Evolutionary conservation across 2,888 invertebrate genomes (phyloP), one percentile per base, ranked within the genome.

Genomic region (Drosophila kanekoi): DNA sequence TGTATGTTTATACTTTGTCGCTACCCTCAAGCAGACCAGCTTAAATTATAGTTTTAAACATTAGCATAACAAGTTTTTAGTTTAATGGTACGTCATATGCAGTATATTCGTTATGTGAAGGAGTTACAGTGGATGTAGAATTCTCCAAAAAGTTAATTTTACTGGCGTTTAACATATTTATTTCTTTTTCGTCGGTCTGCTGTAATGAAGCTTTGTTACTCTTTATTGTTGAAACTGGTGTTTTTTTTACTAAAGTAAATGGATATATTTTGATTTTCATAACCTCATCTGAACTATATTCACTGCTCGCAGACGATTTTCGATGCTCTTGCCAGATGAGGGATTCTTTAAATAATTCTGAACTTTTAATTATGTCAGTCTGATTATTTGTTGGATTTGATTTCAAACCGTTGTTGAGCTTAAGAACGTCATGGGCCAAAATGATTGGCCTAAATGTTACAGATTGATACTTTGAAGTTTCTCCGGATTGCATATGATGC

Each of bases 41-140:
- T 28, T 28, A 28, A 8, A 28, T 28, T 28, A 28, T 28, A 23
- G 23, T 23, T 8, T 28, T 8, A 28, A 8, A 28, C 8, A 8
- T n/a, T 2, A 28, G 28, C 8, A n/a, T n/a, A n/a, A n/a, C n/a
- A n/a, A 28, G 8, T 11, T 32, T 10, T 59, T 60, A 60, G 43
- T 68, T 53, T 9, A 63, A 20, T 23, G 63, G 63, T 44, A 63
- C 63, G 11, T 9, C 23, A 16, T 69, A 60, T 6, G 18, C 64
- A 33, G 32, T 49, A 37, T 63, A 20, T 11, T 49, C 49, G 13
- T 32, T n/a, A 11, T 32, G 5, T 35, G 13, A 28, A 14, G 28
- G 6, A 1, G 9, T 18, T 35, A 18, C 10, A 2, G 14, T 37
- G 13, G 20, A 20, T 1, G 14, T 37, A 2, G 35, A 23, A 35